Percentiles rank a stretch among this genome's conserved stretches.
Evolutionary conservation across 2,888 invertebrate species (phyloP).

Genomic region (Liopterus haemorrhoidalis): DNA sequence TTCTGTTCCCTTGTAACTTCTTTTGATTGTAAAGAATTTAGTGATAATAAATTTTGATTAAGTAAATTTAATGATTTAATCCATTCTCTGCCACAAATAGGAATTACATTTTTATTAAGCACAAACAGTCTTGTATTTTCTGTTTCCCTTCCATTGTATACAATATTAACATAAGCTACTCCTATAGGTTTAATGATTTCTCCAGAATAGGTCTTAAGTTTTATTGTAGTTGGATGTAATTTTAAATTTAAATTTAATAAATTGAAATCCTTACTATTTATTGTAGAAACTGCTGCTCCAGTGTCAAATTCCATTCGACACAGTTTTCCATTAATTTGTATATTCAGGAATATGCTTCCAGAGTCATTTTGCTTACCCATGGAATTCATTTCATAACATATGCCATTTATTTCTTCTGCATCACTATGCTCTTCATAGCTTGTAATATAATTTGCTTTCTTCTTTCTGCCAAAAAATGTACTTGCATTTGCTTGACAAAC

Average conservation of each 20-base stretch:
- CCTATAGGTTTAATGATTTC: neutral
- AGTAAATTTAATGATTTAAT: neutral
- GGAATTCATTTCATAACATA: neutral
- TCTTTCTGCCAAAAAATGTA: constrained; percentile 4
- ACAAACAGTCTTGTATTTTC: neutral
- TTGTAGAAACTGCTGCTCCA: constrained; percentile 4
- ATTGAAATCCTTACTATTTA: neutral
- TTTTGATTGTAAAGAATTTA: neutral
- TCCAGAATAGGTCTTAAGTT: neutral
- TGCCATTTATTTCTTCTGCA: neutral
- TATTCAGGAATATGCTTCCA: constrained; percentile 5
- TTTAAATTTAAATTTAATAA: neutral
- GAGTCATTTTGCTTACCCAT: neutral
- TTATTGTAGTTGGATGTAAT: constrained; percentile 1
- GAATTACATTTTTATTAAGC: neutral
- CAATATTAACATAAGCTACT: constrained; percentile 4
- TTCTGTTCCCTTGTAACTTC: neutral
- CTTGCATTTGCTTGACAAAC: constrained; percentile 2
- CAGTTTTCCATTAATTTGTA: constrained; percentile 2
- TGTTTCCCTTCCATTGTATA: neutral
- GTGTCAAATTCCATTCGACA: constrained; percentile 7
- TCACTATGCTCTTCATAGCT: neutral
- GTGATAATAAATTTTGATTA: neutral
- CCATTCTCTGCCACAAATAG: constrained; percentile 7
- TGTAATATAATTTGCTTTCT: neutral